A percentile compares a stretch with the other conserved stretches of the same genome.
phyloP scores from a whole-genome alignment of 2,888 invertebrate species.

The Myopa tessellatipennis region DNA sequence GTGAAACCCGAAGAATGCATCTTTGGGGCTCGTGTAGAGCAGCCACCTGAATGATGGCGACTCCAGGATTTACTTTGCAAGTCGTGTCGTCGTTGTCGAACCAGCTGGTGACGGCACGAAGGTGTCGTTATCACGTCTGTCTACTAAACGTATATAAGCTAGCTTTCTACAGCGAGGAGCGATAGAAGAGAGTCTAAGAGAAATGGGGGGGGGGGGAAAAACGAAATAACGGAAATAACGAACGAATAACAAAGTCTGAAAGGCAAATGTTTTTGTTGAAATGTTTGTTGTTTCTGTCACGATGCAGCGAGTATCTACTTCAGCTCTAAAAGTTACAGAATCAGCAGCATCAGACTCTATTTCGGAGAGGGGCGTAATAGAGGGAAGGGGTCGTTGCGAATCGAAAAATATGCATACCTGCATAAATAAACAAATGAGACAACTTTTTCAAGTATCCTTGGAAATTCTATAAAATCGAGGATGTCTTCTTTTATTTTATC shows the following conservation, averaged over 20 bases:
- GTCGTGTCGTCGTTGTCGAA: background rate
- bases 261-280: conserved; percentile 15
- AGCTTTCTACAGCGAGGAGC: background rate
- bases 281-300: conserved; percentile 2
- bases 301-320: background rate
- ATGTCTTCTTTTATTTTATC: too few species aligned
- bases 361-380: too few species aligned
- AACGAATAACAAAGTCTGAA: conserved; percentile 10
- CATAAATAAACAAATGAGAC: too few species aligned
- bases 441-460: too few species aligned
- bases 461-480: too few species aligned
- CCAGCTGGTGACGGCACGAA: conserved; percentile 29
- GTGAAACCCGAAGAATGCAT: conserved; percentile 1
- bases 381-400: too few species aligned
- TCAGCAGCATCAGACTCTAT: too few species aligned
- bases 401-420: too few species aligned
- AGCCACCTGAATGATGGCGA: background rate
- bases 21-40: background rate
- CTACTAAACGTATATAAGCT: background rate
- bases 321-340: background rate
- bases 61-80: background rate
- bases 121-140: conserved; percentile 43
- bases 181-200: background rate
- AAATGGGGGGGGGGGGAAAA: too few species aligned
- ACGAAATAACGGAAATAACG: background rate